A percentile compares a stretch with the other conserved stretches of the same genome.
Evolutionary conservation across 2,888 invertebrate genomes (phyloP).

Genomic region (Cetonia aurata): DNA sequence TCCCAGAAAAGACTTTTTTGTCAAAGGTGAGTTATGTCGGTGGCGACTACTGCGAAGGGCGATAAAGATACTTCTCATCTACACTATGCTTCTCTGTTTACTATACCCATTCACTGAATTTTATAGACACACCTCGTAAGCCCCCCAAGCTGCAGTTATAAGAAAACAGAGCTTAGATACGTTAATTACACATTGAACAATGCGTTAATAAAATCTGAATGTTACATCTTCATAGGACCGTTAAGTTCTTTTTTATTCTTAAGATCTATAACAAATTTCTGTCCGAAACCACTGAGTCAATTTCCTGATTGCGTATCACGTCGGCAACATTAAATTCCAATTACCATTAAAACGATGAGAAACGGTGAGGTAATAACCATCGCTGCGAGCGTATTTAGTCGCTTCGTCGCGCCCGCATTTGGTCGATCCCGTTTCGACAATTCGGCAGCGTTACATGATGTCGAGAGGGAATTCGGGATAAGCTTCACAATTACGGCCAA

Average conservation of each 20-base stretch:
- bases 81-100: no score
- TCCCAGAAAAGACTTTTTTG: no score
- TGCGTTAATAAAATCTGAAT: no score
- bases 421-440: neutral
- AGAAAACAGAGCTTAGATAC: neutral
- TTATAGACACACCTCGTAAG: no score
- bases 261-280: neutral
- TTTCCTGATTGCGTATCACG: slow-evolving; percentile 3
- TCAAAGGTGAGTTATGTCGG: no score
- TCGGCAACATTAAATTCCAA: slow-evolving; percentile 13
- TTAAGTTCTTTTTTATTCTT: neutral
- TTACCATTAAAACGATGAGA: slow-evolving; percentile 24
- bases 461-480: slow-evolving; percentile 16
- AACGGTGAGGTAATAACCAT: slow-evolving; percentile 4
- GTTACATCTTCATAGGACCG: no score
- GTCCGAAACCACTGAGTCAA: slow-evolving; percentile 3
- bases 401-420: neutral
- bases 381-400: slow-evolving; percentile 12
- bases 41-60: no score
- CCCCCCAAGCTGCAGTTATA: no score
- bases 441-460: slow-evolving; percentile 11
- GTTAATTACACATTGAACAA: neutral
- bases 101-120: no score
- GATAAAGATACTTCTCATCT: no score
- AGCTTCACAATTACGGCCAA: slow-evolving; percentile 11